Conservation (phyloP, 2,888 invertebrate genomes). For the Noctuana brunneofusca region DNA sequence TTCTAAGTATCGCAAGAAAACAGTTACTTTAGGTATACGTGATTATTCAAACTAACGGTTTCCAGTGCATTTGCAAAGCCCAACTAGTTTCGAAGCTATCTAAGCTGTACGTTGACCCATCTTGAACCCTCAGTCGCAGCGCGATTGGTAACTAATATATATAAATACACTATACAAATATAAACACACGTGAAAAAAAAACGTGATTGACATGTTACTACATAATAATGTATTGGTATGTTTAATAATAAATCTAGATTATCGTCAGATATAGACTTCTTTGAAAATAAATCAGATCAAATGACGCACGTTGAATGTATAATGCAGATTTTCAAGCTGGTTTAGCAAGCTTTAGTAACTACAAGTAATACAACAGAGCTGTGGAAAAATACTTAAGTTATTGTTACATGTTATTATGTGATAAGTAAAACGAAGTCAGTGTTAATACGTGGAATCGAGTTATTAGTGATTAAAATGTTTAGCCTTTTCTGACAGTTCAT, state of each 20-base stretch:
- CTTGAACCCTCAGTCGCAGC: too few relatives aligned
- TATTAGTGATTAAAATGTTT: not conserved
- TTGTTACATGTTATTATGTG: not conserved
- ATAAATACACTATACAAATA: too few relatives aligned
- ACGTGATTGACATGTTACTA: not conserved
- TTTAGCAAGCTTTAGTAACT: constrained; percentile 9
- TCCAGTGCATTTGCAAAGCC: too few relatives aligned
- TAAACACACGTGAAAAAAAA: too few relatives aligned
- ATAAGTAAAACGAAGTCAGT: not conserved
- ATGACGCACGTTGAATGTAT: constrained; percentile 24
- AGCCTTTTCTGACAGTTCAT: not conserved
- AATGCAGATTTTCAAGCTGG: constrained; percentile 12
- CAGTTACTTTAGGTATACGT: too few relatives aligned
- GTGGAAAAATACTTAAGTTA: constrained; percentile 17
- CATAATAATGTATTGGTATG: not conserved
- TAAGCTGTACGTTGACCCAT: too few relatives aligned
- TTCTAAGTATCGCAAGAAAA: too few relatives aligned
- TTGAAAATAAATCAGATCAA: constrained; percentile 19
- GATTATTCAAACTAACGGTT: too few relatives aligned
- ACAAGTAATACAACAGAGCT: not conserved
- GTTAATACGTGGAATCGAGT: not conserved
- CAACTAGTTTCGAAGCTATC: too few relatives aligned
- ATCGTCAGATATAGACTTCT: not conserved
- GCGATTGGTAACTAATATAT: too few relatives aligned
- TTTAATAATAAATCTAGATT: not conserved